Evolutionary conservation across 2,888 invertebrate genomes (phyloP).

Genomic region (Sycophila texana): DNA sequence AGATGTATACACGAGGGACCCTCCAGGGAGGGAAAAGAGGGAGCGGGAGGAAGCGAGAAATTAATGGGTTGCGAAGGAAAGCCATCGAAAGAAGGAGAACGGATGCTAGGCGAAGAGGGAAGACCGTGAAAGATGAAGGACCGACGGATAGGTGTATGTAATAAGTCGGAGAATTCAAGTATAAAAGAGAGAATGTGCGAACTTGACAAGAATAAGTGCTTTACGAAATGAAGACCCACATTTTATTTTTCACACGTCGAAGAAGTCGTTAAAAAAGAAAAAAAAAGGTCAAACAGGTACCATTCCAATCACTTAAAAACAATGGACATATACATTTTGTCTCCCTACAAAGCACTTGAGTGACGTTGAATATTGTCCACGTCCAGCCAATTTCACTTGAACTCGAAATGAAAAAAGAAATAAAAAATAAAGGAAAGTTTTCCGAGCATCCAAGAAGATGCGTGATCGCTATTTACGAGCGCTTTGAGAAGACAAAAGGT

Average conservation of each 20-base stretch:
- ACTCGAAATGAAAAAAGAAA: too few species aligned
- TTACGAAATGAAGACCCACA: slow-evolving; percentile 1
- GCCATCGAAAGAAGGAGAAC: slow-evolving; percentile 25
- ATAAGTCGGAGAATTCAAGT: background rate
- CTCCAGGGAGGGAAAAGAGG: slow-evolving; percentile 28
- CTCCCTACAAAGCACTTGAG: background rate
- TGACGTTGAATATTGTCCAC: background rate
- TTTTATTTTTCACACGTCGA: background rate
- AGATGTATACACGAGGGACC: background rate
- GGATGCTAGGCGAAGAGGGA: background rate
- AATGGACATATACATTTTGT: background rate
- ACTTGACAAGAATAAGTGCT: slow-evolving; percentile 42
- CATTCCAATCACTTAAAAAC: slow-evolving; percentile 2
- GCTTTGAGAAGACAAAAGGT: slow-evolving; percentile 28
- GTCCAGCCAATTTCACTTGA: too few species aligned
- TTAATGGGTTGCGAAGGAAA: slow-evolving; percentile 47
- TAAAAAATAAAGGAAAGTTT: too few species aligned
- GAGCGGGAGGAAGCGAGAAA: slow-evolving; percentile 12
- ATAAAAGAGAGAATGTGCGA: slow-evolving; percentile 10
- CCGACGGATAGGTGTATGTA: background rate
- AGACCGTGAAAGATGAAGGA: slow-evolving; percentile 14
- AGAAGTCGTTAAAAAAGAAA: background rate
- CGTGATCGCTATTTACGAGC: slow-evolving; percentile 14
- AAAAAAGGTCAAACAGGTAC: background rate
- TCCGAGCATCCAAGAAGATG: too few species aligned